These are phyloP conservation scores for Brachyistius frenatus DNA, from an alignment of 2,113 vertebrate species.

Conservation along the genomic window DNA sequence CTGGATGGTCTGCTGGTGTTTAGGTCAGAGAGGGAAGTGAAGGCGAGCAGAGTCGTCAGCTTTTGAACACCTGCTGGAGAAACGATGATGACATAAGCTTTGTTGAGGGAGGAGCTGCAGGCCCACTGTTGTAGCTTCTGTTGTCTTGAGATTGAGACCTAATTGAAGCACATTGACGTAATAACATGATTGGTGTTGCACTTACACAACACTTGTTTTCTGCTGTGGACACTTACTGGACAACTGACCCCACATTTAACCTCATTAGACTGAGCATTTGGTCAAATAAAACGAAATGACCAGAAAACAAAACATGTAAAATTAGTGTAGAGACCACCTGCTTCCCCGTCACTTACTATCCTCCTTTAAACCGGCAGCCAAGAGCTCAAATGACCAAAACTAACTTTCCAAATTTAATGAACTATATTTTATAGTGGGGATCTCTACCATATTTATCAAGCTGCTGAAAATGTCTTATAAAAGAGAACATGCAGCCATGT, in stretches of 20 bases:
- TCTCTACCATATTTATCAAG: no score
- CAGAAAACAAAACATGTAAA: no score
- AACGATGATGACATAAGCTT: constrained; percentile 64
- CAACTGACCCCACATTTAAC: no score
- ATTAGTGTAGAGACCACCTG: no score
- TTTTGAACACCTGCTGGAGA: constrained; percentile 73
- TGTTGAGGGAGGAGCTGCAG: constrained; percentile 71
- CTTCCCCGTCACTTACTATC: no score
- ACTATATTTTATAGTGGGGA: no score
- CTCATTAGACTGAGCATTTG: no score
- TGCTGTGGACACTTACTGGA: background rate
- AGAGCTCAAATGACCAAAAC: no score
- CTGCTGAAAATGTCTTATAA: no score
- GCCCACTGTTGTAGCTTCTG: constrained; percentile 43
- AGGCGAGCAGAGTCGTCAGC: constrained; percentile 31
- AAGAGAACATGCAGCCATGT: background rate
- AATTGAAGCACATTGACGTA: constrained; percentile 8
- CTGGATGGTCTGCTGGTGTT: background rate
- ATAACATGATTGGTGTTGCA: background rate
- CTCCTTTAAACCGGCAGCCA: no score
- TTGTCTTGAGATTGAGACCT: constrained; percentile 24
- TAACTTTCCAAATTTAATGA: no score
- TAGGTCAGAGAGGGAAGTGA: constrained; percentile 31
- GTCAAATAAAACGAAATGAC: no score
- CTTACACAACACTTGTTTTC: background rate